Percentiles rank a stretch among this genome's conserved stretches.
Conservation (phyloP, 2,888 invertebrate genomes). For the Eristalis tenax region DNA sequence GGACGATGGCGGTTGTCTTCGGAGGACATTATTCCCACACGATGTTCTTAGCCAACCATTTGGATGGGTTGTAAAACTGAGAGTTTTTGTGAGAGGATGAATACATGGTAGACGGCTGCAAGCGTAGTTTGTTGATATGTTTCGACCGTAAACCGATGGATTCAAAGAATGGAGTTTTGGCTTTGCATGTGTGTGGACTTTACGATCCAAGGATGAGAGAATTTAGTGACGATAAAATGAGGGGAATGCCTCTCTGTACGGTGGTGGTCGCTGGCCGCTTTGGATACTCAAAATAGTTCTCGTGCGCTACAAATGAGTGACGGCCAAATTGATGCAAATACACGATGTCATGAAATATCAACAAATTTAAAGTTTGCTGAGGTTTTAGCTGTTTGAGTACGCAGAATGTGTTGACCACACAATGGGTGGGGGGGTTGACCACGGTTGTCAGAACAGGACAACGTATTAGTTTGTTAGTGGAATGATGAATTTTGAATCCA, state of each 20-base stretch:
- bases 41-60: background rate
- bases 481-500: too few relatives aligned
- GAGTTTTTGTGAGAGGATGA: background rate
- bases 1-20: background rate
- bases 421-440: too few relatives aligned
- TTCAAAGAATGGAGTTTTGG: background rate
- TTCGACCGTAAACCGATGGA: background rate
- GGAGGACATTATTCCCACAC: background rate
- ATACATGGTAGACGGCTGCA: background rate
- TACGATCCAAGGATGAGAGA: background rate
- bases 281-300: too few relatives aligned
- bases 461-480: too few relatives aligned
- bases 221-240: background rate
- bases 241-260: background rate
- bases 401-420: too few relatives aligned
- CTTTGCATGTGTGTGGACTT: background rate
- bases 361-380: too few relatives aligned
- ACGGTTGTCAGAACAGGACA: too few relatives aligned
- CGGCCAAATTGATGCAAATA: too few relatives aligned
- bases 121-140: background rate
- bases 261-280: background rate
- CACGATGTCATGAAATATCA: too few relatives aligned
- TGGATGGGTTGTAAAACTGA: background rate
- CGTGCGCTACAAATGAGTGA: too few relatives aligned
- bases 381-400: too few relatives aligned